Percentiles rank a stretch among this genome's conserved stretches.
Conservation (phyloP, 2,888 invertebrate genomes). For the Agrochola macilenta region DNA sequence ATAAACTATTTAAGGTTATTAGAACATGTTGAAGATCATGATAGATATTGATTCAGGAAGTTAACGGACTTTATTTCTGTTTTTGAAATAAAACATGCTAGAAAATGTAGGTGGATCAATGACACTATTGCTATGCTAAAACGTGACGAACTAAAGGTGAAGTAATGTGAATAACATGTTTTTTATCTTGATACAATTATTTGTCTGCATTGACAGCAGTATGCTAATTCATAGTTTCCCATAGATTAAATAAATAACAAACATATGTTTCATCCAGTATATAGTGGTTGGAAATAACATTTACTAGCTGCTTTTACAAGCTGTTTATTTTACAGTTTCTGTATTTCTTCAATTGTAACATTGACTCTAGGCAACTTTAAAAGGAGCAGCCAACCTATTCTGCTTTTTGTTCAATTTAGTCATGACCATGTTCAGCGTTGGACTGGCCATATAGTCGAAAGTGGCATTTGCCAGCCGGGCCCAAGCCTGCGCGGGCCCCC, state of each 20-base stretch:
- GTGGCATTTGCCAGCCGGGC: too few species aligned
- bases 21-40: background rate
- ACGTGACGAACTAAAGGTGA: background rate
- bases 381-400: too few species aligned
- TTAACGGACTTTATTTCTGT: background rate
- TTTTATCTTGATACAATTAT: background rate
- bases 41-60: background rate
- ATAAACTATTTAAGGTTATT: too few species aligned
- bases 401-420: background rate
- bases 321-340: background rate
- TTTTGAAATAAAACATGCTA: background rate
- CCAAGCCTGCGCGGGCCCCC: too few species aligned
- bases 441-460: too few species aligned
- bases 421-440: background rate
- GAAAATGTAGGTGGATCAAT: background rate
- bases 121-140: background rate
- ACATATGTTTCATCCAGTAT: background rate
- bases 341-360: background rate
- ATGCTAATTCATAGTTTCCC: background rate
- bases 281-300: background rate
- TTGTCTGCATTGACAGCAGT: background rate
- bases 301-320: background rate
- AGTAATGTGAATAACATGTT: constrained; percentile 12
- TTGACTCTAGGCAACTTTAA: background rate
- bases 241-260: background rate